phyloP scores from a whole-genome alignment of 2,888 invertebrate genomes.

The Sarcophaga subvicina region DNA sequence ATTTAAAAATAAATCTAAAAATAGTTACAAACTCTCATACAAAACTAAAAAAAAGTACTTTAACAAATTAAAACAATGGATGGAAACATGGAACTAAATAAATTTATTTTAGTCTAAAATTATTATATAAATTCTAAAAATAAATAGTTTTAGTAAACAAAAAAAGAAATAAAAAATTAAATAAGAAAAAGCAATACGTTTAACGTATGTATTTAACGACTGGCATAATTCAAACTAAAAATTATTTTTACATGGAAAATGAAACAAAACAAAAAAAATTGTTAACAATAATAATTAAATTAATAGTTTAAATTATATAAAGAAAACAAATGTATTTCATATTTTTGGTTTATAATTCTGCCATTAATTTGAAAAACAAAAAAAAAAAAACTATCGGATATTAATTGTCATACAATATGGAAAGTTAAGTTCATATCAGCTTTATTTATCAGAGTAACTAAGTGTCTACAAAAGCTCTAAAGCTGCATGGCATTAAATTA shows the following conservation, averaged over 20 bases:
- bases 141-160: background rate
- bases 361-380: background rate
- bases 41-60: constrained; percentile 10
- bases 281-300: background rate
- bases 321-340: background rate
- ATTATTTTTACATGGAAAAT: constrained; percentile 3
- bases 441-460: too few relatives aligned
- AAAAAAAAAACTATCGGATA: background rate
- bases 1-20: constrained; percentile 12
- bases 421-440: background rate
- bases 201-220: background rate
- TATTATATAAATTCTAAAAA: background rate
- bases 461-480: too few relatives aligned
- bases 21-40: constrained; percentile 15
- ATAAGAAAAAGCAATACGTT: background rate
- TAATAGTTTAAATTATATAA: background rate
- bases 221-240: constrained; percentile 9
- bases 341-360: background rate
- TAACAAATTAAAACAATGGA: background rate
- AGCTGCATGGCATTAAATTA: too few relatives aligned
- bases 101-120: constrained; percentile 52
- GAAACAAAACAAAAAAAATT: background rate
- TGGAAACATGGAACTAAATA: constrained; percentile 1
- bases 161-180: background rate
- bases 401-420: background rate